A percentile compares a stretch with the other conserved stretches of the same genome.
Evolutionary conservation across 2,113 vertebrate species (phyloP).

Genomic region (Cichladusa arquata): DNA sequence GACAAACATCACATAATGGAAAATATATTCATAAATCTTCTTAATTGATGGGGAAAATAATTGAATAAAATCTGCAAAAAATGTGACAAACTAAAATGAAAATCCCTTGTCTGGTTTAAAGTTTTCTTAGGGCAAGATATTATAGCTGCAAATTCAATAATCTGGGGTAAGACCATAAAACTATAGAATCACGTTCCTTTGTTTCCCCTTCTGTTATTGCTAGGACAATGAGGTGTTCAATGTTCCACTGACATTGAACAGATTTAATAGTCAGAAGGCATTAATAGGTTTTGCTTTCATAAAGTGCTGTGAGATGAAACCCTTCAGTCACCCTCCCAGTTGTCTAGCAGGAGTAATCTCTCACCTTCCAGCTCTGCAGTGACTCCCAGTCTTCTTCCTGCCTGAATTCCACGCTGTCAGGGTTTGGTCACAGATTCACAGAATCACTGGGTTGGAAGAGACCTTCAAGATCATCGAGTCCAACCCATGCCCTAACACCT

Average conservation of each 20-base stretch:
- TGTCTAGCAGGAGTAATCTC: background rate
- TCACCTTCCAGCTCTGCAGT: background rate
- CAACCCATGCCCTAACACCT: too few relatives aligned
- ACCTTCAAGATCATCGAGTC: too few relatives aligned
- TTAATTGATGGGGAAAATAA: constrained; percentile 41
- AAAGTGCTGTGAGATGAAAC: background rate
- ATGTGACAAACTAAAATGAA: background rate
- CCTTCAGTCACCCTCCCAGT: background rate
- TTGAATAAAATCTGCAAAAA: background rate
- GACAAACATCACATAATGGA: constrained; percentile 3
- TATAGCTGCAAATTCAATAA: background rate
- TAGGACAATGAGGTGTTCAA: background rate
- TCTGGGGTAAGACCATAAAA: background rate
- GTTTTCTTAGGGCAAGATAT: background rate
- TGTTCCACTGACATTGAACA: background rate
- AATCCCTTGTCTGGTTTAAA: background rate
- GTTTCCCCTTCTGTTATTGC: background rate
- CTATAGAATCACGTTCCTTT: background rate
- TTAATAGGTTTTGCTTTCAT: background rate
- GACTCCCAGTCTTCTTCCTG: background rate
- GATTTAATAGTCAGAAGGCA: background rate
- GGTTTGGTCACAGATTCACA: background rate
- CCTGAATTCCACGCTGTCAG: background rate
- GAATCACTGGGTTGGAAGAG: too few relatives aligned
- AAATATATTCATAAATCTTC: constrained; percentile 36